Evolutionary conservation across 2,888 invertebrate species (phyloP).

Genomic region (Drosophila fungiperda): DNA sequence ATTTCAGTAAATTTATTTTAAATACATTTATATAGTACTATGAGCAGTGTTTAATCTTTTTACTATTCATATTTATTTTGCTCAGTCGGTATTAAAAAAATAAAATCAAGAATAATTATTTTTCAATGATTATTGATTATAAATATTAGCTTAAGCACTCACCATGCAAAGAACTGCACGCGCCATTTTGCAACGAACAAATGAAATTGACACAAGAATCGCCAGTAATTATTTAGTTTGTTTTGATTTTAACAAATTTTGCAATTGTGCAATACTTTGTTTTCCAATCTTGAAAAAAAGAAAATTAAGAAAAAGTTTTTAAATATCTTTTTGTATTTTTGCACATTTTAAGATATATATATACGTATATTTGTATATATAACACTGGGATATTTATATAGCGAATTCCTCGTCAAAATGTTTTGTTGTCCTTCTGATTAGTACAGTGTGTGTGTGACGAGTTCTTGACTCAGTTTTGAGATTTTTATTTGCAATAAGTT

Average conservation of each 20-base stretch:
- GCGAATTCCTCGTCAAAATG: conserved; percentile 10
- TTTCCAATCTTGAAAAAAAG: conserved; percentile 73
- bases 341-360: conserved; percentile 28
- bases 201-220: conserved; percentile 78
- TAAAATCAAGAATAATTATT: neutral
- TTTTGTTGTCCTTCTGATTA: conserved; percentile 50
- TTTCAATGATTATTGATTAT: neutral
- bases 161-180: conserved; percentile 85
- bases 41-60: neutral
- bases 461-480: conserved; percentile 23
- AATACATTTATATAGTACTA: neutral
- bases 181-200: conserved; percentile 82
- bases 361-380: neutral
- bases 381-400: conserved; percentile 26
- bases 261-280: conserved; percentile 61
- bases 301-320: conserved; percentile 42
- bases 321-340: conserved; percentile 10
- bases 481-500: conserved; percentile 23
- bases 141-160: conserved; percentile 68
- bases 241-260: conserved; percentile 48
- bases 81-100: neutral
- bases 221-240: conserved; percentile 67
- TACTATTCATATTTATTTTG: neutral
- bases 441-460: conserved; percentile 46
- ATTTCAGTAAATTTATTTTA: neutral